A percentile compares a stretch with the other conserved stretches of the same genome.
These are phyloP conservation scores for Poecilia wingei DNA, from an alignment of 2,797 vertebrate genomes.

Conservation along the genomic window DNA sequence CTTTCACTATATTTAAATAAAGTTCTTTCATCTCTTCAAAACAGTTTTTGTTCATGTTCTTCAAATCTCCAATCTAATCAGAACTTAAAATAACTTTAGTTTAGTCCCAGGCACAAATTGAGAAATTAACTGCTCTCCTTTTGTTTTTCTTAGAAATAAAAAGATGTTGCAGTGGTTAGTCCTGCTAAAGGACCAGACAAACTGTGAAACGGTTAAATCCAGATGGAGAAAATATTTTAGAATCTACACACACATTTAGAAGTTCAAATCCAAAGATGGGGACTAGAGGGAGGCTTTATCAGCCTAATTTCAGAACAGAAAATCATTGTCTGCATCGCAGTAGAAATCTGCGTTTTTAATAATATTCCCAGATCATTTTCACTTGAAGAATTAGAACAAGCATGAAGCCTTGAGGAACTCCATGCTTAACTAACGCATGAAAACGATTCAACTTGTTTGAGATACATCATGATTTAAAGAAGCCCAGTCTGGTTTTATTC, in stretches of 20 bases:
- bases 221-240: not conserved
- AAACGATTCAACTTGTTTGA: not conserved
- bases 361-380: not conserved
- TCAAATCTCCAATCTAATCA: not conserved
- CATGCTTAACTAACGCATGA: not conserved
- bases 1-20: slow-evolving; percentile 99
- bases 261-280: not conserved
- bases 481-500: not conserved
- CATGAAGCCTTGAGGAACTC: not conserved
- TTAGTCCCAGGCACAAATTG: not conserved
- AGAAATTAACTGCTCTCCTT: not conserved
- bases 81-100: not conserved
- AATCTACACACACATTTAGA: not conserved
- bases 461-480: not conserved
- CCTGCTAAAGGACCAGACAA: not conserved
- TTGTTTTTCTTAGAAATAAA: not conserved
- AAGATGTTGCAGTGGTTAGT: not conserved
- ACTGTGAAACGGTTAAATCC: not conserved
- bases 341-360: not conserved
- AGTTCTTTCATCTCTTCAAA: slow-evolving; percentile 98
- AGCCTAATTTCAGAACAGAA: not conserved
- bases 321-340: not conserved
- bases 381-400: not conserved
- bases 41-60: slow-evolving; percentile 70
- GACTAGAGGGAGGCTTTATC: not conserved